Evolutionary conservation across 2,113 vertebrate genomes (phyloP), one percentile per base, ranked within the genome.

Genomic region (Thermophis baileyi): DNA sequence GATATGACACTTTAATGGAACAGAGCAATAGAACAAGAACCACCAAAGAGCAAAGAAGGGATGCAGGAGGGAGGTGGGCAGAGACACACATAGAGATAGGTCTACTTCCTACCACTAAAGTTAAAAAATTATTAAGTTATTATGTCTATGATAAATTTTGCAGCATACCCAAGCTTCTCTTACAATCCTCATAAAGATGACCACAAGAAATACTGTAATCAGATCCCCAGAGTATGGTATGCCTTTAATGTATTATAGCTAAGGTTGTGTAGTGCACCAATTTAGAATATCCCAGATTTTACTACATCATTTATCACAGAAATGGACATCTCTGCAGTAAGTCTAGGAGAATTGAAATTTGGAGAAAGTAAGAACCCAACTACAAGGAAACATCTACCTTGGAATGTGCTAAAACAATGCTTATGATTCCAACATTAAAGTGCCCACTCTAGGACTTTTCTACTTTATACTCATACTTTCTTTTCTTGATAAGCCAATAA

Each of bases 401-500:
- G 86, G 1, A 92, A 92, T 40, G 1, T 93, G 24, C 20, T 88
- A 87, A 93, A 93, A 5, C 22, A 88, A 94, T 92, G 88, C 3
- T 92, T 91, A 88, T 0, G 69, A 63, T 30, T 89, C 7, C 22
- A 22, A 63, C 6, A 60, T 51, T 88, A 91, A 53, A 14, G 46
- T 30, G 6, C 81, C 2, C 20, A 88, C 11, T 35, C 46, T 63
- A 8, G 8, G 9, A 54, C 24, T 57, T 91, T 93, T 92, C 63
- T 88, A 4, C 0, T 63, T 91, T 91, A 63, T 6, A n/a, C 35
- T 89, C 0, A 0, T 24, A 3, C 6, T 55, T 92, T 94, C 14
- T 92, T 94, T 87, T 47, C 2, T 89, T 69, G n/a, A 16, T 88
- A 24, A 85, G 90, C 9, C 57, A 93, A 86, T 85, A 94, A 93